Conservation (phyloP, 2,113 vertebrate genomes). For the Chaetodon trifascialis region DNA sequence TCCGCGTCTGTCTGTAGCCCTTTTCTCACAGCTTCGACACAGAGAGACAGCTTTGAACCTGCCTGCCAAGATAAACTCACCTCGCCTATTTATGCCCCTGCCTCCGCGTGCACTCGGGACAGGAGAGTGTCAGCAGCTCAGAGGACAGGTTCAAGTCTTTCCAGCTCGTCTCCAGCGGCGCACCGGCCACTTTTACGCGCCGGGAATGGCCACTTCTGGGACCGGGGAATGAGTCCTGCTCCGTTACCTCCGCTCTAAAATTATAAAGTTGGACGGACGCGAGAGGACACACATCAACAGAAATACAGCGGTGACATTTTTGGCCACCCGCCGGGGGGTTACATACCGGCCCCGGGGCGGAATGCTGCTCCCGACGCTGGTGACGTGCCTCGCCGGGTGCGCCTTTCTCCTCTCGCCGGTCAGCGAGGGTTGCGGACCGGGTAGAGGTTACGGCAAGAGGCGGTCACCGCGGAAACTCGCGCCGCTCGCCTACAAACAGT, state of each 20-base stretch:
- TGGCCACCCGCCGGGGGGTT: constrained; percentile 57
- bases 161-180: constrained; percentile 66
- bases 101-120: constrained; percentile 75
- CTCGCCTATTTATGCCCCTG: constrained; percentile 90
- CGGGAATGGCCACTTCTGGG: constrained; percentile 81
- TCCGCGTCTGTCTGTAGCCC: constrained; percentile 74
- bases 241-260: constrained; percentile 68
- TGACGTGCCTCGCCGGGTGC: constrained; percentile 86
- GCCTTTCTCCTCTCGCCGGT: constrained; percentile 86
- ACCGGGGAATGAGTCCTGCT: constrained; percentile 74
- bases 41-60: constrained; percentile 81
- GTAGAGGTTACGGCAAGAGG: constrained; percentile 93
- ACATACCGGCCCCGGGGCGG: constrained; percentile 63
- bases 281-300: background rate
- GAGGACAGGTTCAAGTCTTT: constrained; percentile 31
- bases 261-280: constrained; percentile 36
- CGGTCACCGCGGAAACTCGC: constrained; percentile 91
- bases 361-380: constrained; percentile 88
- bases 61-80: constrained; percentile 91
- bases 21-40: constrained; percentile 79
- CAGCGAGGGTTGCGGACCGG: constrained; percentile 91
- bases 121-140: constrained; percentile 71
- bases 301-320: constrained; percentile 50
- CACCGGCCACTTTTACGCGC: constrained; percentile 82
- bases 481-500: constrained; percentile 93